A percentile compares a stretch with the other conserved stretches of the same genome.
Conservation (phyloP, 2,888 invertebrate genomes). For the Thera obeliscata region DNA sequence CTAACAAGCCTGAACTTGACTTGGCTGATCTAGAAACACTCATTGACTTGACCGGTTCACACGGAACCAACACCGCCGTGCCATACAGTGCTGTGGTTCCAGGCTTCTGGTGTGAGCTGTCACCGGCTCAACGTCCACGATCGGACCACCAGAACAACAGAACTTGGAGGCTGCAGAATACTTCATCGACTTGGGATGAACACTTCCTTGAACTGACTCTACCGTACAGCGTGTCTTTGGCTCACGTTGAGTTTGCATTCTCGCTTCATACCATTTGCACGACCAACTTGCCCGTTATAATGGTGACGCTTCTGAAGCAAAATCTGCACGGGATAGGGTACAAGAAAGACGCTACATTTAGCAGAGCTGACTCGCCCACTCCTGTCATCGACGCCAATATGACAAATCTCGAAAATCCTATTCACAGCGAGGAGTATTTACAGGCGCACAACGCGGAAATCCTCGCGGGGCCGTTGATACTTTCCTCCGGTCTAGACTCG, state of each 20-base stretch:
- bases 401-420: conserved; percentile 87
- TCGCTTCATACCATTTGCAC: conserved; percentile 91
- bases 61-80: conserved; percentile 82
- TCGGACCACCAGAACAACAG: conserved; percentile 95
- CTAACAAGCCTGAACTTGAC: conserved; percentile 85
- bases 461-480: conserved; percentile 93
- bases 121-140: conserved; percentile 95
- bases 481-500: conserved; percentile 92
- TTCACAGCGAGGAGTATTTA: conserved; percentile 91
- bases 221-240: conserved; percentile 90
- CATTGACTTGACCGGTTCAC: conserved; percentile 90
- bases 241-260: conserved; percentile 96
- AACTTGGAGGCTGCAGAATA: conserved; percentile 95
- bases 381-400: conserved; percentile 68
- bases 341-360: conserved; percentile 78
- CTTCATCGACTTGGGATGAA: conserved; percentile 96
- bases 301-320: conserved; percentile 87
- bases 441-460: conserved; percentile 95
- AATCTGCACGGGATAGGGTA: conserved; percentile 84
- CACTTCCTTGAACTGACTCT: conserved; percentile 95
- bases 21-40: conserved; percentile 87
- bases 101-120: conserved; percentile 96
- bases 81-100: conserved; percentile 94
- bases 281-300: conserved; percentile 90
- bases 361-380: conserved; percentile 71